Conservation (phyloP, 2,113 vertebrate species). For the Okapia johnstoni region DNA sequence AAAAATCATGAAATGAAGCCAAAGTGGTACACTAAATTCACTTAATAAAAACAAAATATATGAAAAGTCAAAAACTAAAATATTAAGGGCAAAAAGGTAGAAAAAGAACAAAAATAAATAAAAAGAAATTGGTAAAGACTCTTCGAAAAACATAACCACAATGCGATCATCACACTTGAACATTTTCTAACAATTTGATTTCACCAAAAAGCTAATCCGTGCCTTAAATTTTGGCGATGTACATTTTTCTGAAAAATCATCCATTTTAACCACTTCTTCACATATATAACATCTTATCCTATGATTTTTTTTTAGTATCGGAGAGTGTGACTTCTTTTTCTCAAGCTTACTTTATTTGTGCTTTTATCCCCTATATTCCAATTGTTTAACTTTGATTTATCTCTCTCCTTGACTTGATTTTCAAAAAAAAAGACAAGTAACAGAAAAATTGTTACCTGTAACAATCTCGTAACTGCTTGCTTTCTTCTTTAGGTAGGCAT, state of each 20-base stretch:
- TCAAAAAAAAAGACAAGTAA: not conserved
- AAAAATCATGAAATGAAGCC: not conserved
- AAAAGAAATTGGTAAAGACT: not conserved
- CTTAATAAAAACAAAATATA: not conserved
- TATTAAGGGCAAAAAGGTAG: not conserved
- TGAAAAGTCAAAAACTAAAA: not conserved
- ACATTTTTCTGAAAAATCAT: not conserved
- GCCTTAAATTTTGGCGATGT: not conserved
- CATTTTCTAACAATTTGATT: not conserved
- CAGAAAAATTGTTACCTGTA: conserved; percentile 82
- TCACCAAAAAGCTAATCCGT: not conserved
- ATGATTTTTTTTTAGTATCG: not conserved
- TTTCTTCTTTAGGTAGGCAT: conserved; percentile 87
- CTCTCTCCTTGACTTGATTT: not conserved
- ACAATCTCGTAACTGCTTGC: conserved; percentile 89
- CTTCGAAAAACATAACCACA: not conserved
- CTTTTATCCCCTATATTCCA: not conserved
- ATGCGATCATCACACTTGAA: not conserved
- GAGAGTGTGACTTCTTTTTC: not conserved
- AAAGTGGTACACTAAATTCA: not conserved
- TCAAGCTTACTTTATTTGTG: not conserved
- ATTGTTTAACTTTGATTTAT: not conserved
- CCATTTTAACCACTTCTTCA: not conserved
- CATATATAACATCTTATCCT: not conserved
- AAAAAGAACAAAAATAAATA: not conserved